Evolutionary conservation across 2,797 vertebrate species (phyloP).

Genomic region (Urophycis tenuis): DNA sequence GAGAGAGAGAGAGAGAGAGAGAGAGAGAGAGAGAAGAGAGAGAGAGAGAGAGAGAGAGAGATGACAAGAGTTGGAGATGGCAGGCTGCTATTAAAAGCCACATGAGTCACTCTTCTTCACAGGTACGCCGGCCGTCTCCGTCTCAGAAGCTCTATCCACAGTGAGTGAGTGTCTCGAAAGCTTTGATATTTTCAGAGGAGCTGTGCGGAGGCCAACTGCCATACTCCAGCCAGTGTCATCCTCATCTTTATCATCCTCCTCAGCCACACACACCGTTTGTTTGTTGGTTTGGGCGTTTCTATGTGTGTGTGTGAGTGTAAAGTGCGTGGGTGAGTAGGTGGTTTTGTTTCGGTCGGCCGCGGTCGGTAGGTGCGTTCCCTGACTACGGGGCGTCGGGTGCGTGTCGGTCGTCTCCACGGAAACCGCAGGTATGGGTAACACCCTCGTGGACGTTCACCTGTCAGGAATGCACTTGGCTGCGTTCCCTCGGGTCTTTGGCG

Average conservation of each 20-base stretch:
- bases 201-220: not conserved
- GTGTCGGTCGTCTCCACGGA: too few relatives aligned
- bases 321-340: not conserved
- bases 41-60: not conserved
- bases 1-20: not conserved
- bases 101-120: constrained; percentile 43
- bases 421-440: constrained; percentile 42
- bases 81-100: constrained; percentile 43
- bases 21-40: not conserved
- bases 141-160: constrained; percentile 9
- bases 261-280: not conserved
- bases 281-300: constrained; percentile 14
- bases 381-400: constrained; percentile 25
- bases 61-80: constrained; percentile 40
- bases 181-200: constrained; percentile 11
- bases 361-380: constrained; percentile 30
- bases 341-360: not conserved
- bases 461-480: constrained; percentile 50
- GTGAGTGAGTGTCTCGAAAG: constrained; percentile 19
- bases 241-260: not conserved
- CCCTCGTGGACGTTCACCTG: constrained; percentile 44
- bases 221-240: not conserved
- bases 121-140: constrained; percentile 28
- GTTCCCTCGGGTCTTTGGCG: constrained; percentile 20
- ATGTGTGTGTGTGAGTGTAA: constrained; percentile 3